phyloP scores from a whole-genome alignment of 2,888 invertebrate genomes.

The Torymus tubicola region DNA sequence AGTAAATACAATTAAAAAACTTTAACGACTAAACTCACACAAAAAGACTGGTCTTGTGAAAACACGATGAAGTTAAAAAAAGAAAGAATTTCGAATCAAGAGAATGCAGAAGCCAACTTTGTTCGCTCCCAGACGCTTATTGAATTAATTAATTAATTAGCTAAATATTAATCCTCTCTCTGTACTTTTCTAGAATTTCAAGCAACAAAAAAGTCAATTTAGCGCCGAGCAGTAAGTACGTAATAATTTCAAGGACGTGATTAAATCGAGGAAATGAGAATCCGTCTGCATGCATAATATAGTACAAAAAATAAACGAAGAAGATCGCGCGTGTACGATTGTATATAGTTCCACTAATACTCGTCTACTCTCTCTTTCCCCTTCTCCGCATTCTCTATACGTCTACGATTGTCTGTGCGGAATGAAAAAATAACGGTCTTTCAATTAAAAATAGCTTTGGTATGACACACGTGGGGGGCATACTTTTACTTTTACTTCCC shows the following conservation, averaged over 20 bases:
- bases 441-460: constrained; percentile 18
- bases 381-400: too few species aligned
- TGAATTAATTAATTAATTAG: too few species aligned
- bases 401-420: not conserved
- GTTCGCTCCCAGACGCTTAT: too few species aligned
- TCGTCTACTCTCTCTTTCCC: too few species aligned
- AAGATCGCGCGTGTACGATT: not conserved
- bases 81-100: too few species aligned
- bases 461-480: constrained; percentile 7
- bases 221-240: not conserved
- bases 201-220: not conserved
- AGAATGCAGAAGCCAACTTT: too few species aligned
- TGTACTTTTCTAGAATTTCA: not conserved
- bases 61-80: too few species aligned
- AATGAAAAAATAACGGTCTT: constrained; percentile 5
- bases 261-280: constrained; percentile 31
- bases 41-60: too few species aligned
- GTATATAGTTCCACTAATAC: too few species aligned
- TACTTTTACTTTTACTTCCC: not conserved
- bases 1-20: too few species aligned
- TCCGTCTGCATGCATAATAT: not conserved
- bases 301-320: constrained; percentile 32
- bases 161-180: too few species aligned
- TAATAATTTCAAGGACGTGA: constrained; percentile 47
- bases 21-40: too few species aligned